Base-by-base conservation (phyloP, 2,797 vertebrate species). In the Muscicapa comitata region DNA sequence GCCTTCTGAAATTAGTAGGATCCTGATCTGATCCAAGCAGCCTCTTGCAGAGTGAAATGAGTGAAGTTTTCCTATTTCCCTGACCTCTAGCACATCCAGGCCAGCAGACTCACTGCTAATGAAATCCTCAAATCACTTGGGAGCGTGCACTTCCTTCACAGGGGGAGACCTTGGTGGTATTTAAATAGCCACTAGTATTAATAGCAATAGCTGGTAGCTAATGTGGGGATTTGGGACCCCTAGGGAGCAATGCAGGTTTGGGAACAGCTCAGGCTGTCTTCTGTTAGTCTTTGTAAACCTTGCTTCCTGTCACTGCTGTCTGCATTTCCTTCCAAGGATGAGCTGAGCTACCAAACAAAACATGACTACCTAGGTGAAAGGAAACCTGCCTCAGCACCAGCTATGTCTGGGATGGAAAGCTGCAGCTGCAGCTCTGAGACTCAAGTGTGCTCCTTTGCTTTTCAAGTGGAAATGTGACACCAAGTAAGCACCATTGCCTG, bases 131-230 rank as follows among this genome's bases (percentile, higher is more conserved):
- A 48, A 65, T 29, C 58, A 17, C 66, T 86, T 0, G 42, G 87
- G 76, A 94, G 35, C 0, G 2, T 31, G 25, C 40, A n/a, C 37
- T 94, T 97, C 89, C 91, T 95, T 86, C 55, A 55, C 20, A 8
- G n/a, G 23, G 54, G 21, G 43, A 93, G 91, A 92, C 72, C 89
- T 95, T 93, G 91, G 43, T 35, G 62, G 14, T 61, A 29, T 88
- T 88, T 91, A 90, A 94, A 90, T 86, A 88, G 79, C 66, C 67
- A 42, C 40, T 25, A 10, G 82, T 88, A 91, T 94, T 91, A 95
- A 96, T 88, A 96, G 82, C 58, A 81, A 17, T 42, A 42, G 51
- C 51, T 84, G 73, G 66, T 73, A 50, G 86, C 33, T 63, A 40
- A 90, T 4, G 43, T 19, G 43, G 75, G 63, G 81, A 43, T 57